These are phyloP conservation scores for Drosophila mettleri DNA, from an alignment of 2,888 invertebrate genomes.

Conservation along the genomic window DNA sequence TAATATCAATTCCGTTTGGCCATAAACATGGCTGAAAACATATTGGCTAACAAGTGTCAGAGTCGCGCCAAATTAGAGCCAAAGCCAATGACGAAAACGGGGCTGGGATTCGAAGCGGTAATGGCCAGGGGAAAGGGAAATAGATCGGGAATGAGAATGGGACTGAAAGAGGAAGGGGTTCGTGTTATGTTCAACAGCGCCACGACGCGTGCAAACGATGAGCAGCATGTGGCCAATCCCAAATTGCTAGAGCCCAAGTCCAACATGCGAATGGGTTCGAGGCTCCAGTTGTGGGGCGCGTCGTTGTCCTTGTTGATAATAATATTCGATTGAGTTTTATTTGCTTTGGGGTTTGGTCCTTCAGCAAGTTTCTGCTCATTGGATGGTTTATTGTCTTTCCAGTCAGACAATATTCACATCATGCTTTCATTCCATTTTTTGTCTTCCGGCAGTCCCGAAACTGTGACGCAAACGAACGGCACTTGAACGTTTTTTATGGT, in stretches of 20 bases:
- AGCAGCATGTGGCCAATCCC: conserved; percentile 77
- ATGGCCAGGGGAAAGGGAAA: conserved; percentile 10
- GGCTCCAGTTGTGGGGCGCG: conserved; percentile 52
- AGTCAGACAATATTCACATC: conserved; percentile 62
- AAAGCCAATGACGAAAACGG: conserved; percentile 57
- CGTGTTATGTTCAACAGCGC: conserved; percentile 34
- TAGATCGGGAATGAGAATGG: not conserved
- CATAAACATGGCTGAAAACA: conserved; percentile 77
- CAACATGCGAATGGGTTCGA: conserved; percentile 53
- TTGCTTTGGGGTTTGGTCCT: conserved; percentile 73
- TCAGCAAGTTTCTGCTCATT: conserved; percentile 42
- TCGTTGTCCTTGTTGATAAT: conserved; percentile 71
- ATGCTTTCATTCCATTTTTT: conserved; percentile 21
- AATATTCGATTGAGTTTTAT: conserved; percentile 81
- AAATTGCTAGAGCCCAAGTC: conserved; percentile 38
- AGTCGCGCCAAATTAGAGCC: conserved; percentile 80
- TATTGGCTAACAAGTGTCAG: conserved; percentile 81
- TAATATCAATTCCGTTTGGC: conserved; percentile 77
- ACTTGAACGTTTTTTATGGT: conserved; percentile 55
- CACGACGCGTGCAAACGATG: conserved; percentile 57
- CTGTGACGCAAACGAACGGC: conserved; percentile 50
- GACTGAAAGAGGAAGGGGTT: conserved; percentile 13
- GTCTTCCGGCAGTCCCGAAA: conserved; percentile 9
- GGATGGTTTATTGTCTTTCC: conserved; percentile 79
- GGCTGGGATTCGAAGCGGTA: conserved; percentile 27